phyloP scores from a whole-genome alignment of 2,888 invertebrate species.

The Ceramica pisi region DNA sequence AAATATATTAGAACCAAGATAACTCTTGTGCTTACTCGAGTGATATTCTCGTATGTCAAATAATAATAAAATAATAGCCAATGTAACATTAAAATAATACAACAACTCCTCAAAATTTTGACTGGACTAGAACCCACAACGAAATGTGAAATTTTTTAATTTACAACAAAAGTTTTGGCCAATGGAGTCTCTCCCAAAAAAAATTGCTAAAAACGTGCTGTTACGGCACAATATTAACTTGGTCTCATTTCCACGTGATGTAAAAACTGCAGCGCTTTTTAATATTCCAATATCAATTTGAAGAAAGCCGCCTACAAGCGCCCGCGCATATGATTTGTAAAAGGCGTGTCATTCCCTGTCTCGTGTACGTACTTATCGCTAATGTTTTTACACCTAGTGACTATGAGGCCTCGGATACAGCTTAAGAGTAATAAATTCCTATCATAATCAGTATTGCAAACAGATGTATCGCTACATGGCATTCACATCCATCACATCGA shows the following conservation, averaged over 20 bases:
- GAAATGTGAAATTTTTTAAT: slow-evolving; percentile 76
- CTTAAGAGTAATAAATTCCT: slow-evolving; percentile 66
- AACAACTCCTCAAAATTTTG: slow-evolving; percentile 82
- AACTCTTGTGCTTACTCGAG: slow-evolving; percentile 79
- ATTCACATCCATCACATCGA: slow-evolving; percentile 88
- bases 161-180: slow-evolving; percentile 78
- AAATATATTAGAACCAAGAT: slow-evolving; percentile 84
- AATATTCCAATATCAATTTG: slow-evolving; percentile 50
- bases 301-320: slow-evolving; percentile 63
- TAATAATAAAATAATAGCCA: slow-evolving; percentile 77
- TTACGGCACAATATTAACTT: slow-evolving; percentile 47
- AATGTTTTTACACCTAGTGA: slow-evolving; percentile 68
- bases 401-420: slow-evolving; percentile 63
- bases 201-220: slow-evolving; percentile 59
- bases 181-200: slow-evolving; percentile 67
- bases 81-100: slow-evolving; percentile 81
- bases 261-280: slow-evolving; percentile 60
- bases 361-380: slow-evolving; percentile 63
- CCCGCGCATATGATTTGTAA: slow-evolving; percentile 66
- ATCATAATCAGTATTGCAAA: slow-evolving; percentile 71
- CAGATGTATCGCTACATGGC: slow-evolving; percentile 83
- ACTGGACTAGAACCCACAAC: slow-evolving; percentile 90
- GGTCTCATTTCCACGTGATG: slow-evolving; percentile 57
- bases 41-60: slow-evolving; percentile 77
- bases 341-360: slow-evolving; percentile 64